A percentile compares a stretch with the other conserved stretches of the same genome.
Conservation (phyloP, 2,888 invertebrate species). For the Drosophila flavopinicola region DNA sequence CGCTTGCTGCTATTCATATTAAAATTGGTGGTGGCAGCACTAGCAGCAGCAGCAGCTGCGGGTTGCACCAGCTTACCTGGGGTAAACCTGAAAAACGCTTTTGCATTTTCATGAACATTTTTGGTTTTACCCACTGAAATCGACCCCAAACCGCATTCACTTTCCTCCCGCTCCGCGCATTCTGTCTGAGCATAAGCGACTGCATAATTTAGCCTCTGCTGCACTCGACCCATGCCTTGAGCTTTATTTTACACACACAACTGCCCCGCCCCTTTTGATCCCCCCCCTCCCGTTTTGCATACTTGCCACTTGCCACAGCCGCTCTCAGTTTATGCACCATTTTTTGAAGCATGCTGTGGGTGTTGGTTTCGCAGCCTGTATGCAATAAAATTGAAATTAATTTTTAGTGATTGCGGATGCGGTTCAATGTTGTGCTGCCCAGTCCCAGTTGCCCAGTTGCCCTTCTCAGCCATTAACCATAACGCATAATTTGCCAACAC, state of each 20-base stretch:
- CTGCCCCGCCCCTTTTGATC: no score
- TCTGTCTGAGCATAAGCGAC: conserved; percentile 30
- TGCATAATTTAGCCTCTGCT: conserved; percentile 57
- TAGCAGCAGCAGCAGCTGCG: conserved; percentile 34
- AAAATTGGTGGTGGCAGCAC: conserved; percentile 53
- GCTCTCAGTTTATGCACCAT: conserved; percentile 44
- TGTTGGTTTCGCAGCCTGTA: conserved; percentile 8
- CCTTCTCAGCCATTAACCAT: conserved; percentile 36
- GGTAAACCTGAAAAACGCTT: conserved; percentile 79
- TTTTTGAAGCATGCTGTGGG: conserved; percentile 30
- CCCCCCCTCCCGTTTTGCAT: no score
- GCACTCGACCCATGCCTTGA: conserved; percentile 41
- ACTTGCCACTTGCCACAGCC: conserved; percentile 26
- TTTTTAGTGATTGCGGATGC: conserved; percentile 80
- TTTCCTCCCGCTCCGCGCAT: background rate
- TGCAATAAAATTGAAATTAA: conserved; percentile 79
- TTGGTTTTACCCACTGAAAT: conserved; percentile 44
- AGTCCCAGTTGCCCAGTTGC: background rate
- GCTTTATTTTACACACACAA: conserved; percentile 40
- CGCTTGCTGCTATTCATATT: conserved; percentile 66
- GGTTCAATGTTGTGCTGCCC: conserved; percentile 55
- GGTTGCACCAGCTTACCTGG: conserved; percentile 70
- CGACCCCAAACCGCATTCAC: conserved; percentile 9
- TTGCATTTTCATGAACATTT: conserved; percentile 79
- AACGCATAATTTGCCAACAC: conserved; percentile 47